These are phyloP conservation scores for Acanthiza pusilla DNA, from an alignment of 2,797 vertebrate genomes.

Conservation along the genomic window DNA sequence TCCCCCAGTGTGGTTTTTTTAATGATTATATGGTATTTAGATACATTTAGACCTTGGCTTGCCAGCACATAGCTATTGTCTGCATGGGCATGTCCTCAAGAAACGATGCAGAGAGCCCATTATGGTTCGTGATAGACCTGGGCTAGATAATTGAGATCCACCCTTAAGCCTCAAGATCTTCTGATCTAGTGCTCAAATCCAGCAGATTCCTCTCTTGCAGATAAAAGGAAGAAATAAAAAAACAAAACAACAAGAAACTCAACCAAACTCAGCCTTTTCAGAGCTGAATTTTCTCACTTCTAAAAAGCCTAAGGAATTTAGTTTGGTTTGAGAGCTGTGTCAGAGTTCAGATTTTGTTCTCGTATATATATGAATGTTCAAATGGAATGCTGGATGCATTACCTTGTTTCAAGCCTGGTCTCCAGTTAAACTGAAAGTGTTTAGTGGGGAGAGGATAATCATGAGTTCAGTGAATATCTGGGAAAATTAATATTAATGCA, in stretches of 20 bases:
- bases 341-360: neutral
- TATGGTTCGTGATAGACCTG: constrained; percentile 25
- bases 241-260: neutral
- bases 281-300: neutral
- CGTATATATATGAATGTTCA: neutral
- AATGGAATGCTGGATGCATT: neutral
- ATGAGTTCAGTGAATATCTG: neutral
- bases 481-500: constrained; percentile 18
- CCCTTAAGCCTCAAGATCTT: constrained; percentile 31
- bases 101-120: constrained; percentile 1
- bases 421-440: neutral
- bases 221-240: neutral
- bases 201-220: neutral
- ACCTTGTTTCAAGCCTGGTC: neutral
- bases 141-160: neutral
- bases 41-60: neutral
- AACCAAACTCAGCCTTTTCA: neutral
- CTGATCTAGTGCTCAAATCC: constrained; percentile 11
- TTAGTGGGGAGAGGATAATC: neutral
- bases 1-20: neutral
- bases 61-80: constrained; percentile 24
- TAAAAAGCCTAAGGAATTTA: neutral
- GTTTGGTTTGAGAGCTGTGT: neutral
- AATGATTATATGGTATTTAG: neutral
- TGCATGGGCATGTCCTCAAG: constrained; percentile 26